A percentile compares a stretch with the other conserved stretches of the same genome.
These are phyloP conservation scores for Lycophotia porphyrea DNA, from an alignment of 2,888 invertebrate genomes.

Conservation along the genomic window DNA sequence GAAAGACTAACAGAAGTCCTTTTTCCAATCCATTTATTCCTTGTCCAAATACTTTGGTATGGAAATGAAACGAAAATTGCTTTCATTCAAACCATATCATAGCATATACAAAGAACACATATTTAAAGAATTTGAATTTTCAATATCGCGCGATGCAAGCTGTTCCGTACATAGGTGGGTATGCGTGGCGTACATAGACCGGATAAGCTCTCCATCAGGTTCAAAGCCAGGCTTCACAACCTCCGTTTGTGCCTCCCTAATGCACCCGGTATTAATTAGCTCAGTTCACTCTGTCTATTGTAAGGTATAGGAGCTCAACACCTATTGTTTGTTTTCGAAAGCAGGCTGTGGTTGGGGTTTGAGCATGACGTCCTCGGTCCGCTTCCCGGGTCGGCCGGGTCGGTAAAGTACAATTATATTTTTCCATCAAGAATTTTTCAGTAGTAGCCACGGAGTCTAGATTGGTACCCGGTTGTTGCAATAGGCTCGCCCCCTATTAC, in stretches of 20 bases:
- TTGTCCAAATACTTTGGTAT: slow-evolving; percentile 39
- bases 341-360: not conserved
- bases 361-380: too few species aligned
- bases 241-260: slow-evolving; percentile 54
- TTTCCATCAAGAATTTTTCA: too few species aligned
- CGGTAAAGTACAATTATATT: too few species aligned
- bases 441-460: too few species aligned
- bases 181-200: slow-evolving; percentile 1
- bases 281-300: slow-evolving; percentile 35
- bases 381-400: too few species aligned
- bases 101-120: slow-evolving; percentile 20
- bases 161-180: slow-evolving; percentile 18
- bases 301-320: slow-evolving; percentile 31
- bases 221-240: slow-evolving; percentile 39
- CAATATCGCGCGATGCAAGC: slow-evolving; percentile 16
- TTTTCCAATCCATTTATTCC: slow-evolving; percentile 41
- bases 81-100: slow-evolving; percentile 42
- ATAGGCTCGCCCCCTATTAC: too few species aligned
- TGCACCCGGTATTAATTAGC: slow-evolving; percentile 54
- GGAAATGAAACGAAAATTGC: slow-evolving; percentile 35
- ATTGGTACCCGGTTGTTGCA: too few species aligned
- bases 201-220: slow-evolving; percentile 55
- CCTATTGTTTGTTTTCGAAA: slow-evolving; percentile 25
- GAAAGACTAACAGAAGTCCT: slow-evolving; percentile 3
- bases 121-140: slow-evolving; percentile 36